Evolutionary conservation across 2,888 invertebrate genomes (phyloP).

Genomic region (Aquatica leii): DNA sequence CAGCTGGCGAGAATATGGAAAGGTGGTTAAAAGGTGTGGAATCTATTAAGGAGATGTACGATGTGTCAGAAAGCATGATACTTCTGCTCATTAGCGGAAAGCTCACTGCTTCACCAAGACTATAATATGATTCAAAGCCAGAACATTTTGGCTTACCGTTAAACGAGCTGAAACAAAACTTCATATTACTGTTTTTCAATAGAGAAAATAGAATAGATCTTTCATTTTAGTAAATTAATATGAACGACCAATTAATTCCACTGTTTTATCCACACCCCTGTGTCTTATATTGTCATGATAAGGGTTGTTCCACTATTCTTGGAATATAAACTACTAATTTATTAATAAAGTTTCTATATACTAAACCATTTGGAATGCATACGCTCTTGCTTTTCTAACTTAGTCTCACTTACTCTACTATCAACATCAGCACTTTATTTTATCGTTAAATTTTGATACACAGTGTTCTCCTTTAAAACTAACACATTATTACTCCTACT

Average conservation of each 20-base stretch:
- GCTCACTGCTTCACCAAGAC: too few relatives aligned
- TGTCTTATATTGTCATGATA: constrained; percentile 42
- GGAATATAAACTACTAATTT: constrained; percentile 39
- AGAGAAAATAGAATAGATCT: too few relatives aligned
- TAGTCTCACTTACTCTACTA: constrained; percentile 36
- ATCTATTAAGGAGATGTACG: too few relatives aligned
- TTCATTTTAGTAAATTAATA: neutral
- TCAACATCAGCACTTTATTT: constrained; percentile 39
- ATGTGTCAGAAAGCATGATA: too few relatives aligned
- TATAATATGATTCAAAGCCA: too few relatives aligned
- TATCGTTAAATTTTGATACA: constrained; percentile 40
- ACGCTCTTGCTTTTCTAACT: constrained; percentile 38
- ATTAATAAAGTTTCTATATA: constrained; percentile 21
- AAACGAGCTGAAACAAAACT: too few relatives aligned
- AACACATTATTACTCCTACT: constrained; percentile 35
- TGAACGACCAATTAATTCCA: neutral
- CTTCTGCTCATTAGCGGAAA: too few relatives aligned
- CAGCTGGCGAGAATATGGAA: too few relatives aligned
- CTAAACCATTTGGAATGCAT: constrained; percentile 22
- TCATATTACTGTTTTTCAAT: too few relatives aligned
- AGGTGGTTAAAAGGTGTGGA: too few relatives aligned
- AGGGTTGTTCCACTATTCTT: constrained; percentile 14
- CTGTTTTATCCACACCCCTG: neutral
- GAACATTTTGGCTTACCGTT: too few relatives aligned
- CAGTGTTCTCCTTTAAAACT: constrained; percentile 40